phyloP scores from a whole-genome alignment of 2,797 vertebrate genomes.

The Takifugu rubripes region DNA sequence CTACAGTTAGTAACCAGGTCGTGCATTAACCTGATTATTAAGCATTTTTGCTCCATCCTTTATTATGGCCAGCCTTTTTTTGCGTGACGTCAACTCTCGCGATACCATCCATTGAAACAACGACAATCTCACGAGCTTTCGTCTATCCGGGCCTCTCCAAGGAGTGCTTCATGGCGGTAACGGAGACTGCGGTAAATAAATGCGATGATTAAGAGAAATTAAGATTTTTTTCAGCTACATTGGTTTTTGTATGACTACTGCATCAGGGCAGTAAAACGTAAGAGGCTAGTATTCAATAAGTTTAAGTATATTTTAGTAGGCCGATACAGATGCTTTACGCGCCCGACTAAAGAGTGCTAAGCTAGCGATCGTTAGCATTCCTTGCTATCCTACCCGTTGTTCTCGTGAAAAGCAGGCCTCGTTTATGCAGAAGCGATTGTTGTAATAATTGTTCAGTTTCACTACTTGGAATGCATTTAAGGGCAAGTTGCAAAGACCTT shows the following conservation, averaged over 20 bases:
- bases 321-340: slow-evolving; percentile 22
- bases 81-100: slow-evolving; percentile 34
- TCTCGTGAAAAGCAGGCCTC: slow-evolving; percentile 24
- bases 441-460: background rate
- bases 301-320: background rate
- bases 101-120: slow-evolving; percentile 17
- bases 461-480: accelerated
- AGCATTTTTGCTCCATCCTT: background rate
- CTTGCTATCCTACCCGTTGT: slow-evolving; percentile 33
- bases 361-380: slow-evolving; percentile 38
- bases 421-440: background rate
- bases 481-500: accelerated
- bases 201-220: slow-evolving; percentile 18
- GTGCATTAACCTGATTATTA: background rate
- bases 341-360: slow-evolving; percentile 39
- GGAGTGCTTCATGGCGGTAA: slow-evolving; percentile 78
- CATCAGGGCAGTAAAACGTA: background rate
- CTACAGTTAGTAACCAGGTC: too few species aligned
- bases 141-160: slow-evolving; percentile 35
- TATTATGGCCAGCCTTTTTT: background rate
- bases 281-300: background rate
- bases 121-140: slow-evolving; percentile 50
- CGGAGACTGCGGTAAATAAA: slow-evolving; percentile 76
- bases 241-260: background rate
- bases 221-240: background rate